phyloP scores from a whole-genome alignment of 2,888 invertebrate species.

The Hydriomena furcata region DNA sequence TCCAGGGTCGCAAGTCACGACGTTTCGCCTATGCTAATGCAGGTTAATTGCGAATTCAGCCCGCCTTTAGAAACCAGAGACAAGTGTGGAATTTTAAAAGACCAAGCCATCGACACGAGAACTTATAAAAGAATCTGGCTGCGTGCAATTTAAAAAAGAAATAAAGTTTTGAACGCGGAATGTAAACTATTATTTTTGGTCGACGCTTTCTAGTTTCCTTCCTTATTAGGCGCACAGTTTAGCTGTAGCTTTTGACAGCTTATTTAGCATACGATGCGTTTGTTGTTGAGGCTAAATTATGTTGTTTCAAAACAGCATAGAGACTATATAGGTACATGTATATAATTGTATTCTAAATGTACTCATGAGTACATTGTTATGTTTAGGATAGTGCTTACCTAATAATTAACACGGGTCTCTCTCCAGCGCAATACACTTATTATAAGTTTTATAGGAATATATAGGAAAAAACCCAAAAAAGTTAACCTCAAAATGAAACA shows the following conservation, averaged over 20 bases:
- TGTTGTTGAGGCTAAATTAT: constrained; percentile 16
- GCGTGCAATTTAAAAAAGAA: constrained; percentile 16
- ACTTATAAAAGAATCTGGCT: constrained; percentile 4
- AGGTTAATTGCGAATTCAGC: constrained; percentile 75
- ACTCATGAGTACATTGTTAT: too few relatives aligned
- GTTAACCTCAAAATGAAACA: too few relatives aligned
- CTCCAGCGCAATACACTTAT: too few relatives aligned
- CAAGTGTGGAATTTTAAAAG: constrained; percentile 61
- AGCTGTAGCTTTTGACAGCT: constrained; percentile 19
- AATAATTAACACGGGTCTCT: too few relatives aligned
- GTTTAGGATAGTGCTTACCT: too few relatives aligned
- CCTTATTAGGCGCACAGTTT: constrained; percentile 27
- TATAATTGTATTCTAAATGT: constrained; percentile 4
- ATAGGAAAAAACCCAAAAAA: too few relatives aligned
- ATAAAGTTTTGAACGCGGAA: constrained; percentile 22
- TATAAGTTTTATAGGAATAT: too few relatives aligned
- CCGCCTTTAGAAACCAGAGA: constrained; percentile 63
- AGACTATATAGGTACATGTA: neutral
- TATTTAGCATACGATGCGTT: constrained; percentile 22
- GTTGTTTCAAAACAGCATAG: constrained; percentile 15
- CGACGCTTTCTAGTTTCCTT: constrained; percentile 35
- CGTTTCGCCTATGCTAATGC: constrained; percentile 65
- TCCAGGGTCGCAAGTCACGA: constrained; percentile 41
- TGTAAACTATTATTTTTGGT: constrained; percentile 25
- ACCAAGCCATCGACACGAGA: constrained; percentile 23